phyloP scores from a whole-genome alignment of 2,113 vertebrate species.

The Chaetura pelagica region DNA sequence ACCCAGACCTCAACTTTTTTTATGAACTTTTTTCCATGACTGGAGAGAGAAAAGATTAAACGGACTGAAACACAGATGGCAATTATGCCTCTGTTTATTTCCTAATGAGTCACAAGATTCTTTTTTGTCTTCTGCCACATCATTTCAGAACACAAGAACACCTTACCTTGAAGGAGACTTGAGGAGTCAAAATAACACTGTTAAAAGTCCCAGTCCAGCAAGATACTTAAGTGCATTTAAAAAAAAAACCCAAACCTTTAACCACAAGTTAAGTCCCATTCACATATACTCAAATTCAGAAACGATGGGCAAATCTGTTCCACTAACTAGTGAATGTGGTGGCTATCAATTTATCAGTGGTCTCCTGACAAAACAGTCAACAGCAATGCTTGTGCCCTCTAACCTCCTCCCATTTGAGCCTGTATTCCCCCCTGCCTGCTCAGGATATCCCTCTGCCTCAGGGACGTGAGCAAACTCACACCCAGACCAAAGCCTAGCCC shows the following conservation, averaged over 20 bases:
- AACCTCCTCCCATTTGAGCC: neutral
- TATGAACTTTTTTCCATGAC: constrained; percentile 68
- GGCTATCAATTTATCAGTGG: neutral
- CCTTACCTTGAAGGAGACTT: constrained; percentile 52
- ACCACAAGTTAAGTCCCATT: constrained; percentile 21
- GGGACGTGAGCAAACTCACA: fast-evolving
- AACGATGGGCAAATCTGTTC: constrained; percentile 25
- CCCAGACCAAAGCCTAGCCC: fast-evolving
- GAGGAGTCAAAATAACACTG: constrained; percentile 46
- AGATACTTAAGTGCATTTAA: neutral
- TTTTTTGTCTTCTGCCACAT: constrained; percentile 73
- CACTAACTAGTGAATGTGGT: neutral
- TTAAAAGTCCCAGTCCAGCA: constrained; percentile 49
- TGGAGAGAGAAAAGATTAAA: constrained; percentile 68
- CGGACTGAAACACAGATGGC: constrained; percentile 70
- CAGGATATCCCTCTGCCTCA: neutral
- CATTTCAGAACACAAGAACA: constrained; percentile 71
- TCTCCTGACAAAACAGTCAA: neutral
- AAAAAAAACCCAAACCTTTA: neutral
- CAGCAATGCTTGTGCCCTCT: neutral
- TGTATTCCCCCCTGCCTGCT: fast-evolving
- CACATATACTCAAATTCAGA: constrained; percentile 1
- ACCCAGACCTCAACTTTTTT: constrained; percentile 49
- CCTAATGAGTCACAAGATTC: constrained; percentile 71
- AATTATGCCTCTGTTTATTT: constrained; percentile 74